phyloP scores from a whole-genome alignment of 2,888 invertebrate genomes.

The Rhopalosiphum nymphaeae region DNA sequence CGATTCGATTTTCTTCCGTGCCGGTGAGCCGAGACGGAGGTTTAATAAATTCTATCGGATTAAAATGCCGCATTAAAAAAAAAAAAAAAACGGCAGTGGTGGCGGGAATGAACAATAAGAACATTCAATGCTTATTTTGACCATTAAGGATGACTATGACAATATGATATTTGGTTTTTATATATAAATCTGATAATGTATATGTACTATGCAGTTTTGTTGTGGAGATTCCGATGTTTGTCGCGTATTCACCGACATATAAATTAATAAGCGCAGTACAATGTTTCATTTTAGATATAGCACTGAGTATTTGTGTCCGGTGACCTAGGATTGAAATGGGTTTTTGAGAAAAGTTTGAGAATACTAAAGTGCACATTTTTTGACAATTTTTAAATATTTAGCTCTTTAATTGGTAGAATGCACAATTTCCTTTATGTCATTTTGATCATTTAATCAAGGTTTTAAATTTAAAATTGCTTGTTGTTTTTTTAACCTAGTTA shows the following conservation, averaged over 20 bases:
- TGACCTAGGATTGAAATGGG: not conserved
- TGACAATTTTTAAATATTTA: not conserved
- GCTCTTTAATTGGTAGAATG: not conserved
- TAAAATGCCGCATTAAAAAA: not conserved
- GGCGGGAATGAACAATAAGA: not conserved
- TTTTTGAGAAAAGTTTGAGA: not conserved
- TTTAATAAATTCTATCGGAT: not conserved
- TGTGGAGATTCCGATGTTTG: not conserved
- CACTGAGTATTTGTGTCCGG: not conserved
- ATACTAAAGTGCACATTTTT: not conserved
- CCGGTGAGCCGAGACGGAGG: not conserved
- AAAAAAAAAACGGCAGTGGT: not conserved
- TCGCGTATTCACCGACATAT: not conserved
- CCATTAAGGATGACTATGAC: not conserved
- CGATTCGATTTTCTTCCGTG: not conserved
- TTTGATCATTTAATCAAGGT: not conserved
- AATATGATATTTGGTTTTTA: not conserved
- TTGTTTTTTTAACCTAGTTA: no score
- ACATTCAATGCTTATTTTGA: not conserved
- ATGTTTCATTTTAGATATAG: not conserved
- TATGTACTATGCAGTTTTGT: not conserved
- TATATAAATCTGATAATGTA: not conserved
- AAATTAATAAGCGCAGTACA: not conserved
- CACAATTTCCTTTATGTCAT: not conserved
- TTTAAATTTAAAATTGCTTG: not conserved